Percentiles rank a stretch among this genome's conserved stretches.
These are phyloP conservation scores for Dasypus novemcinctus DNA, from an alignment of 2,113 vertebrate species.

Conservation along the genomic window DNA sequence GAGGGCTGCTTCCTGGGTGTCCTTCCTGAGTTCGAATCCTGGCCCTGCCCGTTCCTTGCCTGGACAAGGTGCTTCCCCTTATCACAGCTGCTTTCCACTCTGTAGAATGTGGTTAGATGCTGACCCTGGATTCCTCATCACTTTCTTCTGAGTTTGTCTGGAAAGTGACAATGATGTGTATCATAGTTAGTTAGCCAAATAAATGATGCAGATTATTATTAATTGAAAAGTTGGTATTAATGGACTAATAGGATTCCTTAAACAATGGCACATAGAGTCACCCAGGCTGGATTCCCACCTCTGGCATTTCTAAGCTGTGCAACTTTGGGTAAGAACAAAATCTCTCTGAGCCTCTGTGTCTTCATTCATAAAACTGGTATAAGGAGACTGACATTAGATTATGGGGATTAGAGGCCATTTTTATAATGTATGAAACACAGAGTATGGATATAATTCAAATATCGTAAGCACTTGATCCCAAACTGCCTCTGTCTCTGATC, in stretches of 20 bases:
- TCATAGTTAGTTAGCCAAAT: not conserved
- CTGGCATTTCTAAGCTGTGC: not conserved
- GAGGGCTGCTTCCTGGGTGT: rapidly evolving
- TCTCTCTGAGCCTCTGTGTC: not conserved
- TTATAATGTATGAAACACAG: not conserved
- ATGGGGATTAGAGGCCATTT: not conserved
- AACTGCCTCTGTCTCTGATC: not conserved
- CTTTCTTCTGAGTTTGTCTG: not conserved
- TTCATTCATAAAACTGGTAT: not conserved
- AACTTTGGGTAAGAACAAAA: not conserved
- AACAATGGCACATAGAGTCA: not conserved
- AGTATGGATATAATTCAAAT: not conserved
- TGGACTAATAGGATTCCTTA: too few species aligned
- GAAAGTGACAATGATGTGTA: not conserved
- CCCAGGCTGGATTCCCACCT: not conserved
- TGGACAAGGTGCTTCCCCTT: rapidly evolving
- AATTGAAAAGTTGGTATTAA: not conserved
- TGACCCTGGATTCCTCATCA: not conserved
- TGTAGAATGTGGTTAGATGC: not conserved
- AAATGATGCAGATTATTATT: not conserved
- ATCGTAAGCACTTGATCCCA: not conserved
- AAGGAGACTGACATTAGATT: not conserved
- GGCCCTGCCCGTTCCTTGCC: not conserved
- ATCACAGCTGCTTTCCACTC: not conserved
- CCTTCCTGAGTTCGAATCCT: not conserved